Evolutionary conservation across 2,888 invertebrate species (phyloP).

Genomic region (Stenchaetothrips biformis): DNA sequence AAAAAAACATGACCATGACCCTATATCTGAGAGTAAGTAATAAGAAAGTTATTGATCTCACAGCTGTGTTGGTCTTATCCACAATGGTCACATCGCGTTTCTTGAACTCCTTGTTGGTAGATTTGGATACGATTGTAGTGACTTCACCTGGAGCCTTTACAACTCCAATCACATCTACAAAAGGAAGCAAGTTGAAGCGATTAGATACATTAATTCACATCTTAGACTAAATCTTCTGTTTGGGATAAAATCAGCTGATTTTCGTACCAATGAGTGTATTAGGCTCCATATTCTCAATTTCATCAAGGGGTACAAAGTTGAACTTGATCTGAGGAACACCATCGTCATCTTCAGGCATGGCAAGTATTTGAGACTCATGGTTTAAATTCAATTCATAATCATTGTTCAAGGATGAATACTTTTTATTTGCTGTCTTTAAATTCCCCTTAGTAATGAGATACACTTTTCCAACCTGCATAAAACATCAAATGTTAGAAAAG

Average conservation of each 20-base stretch:
- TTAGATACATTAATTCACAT: conserved; percentile 25
- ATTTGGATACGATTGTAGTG: conserved; percentile 63
- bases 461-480: conserved; percentile 65
- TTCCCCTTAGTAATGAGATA: conserved; percentile 81
- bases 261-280: conserved; percentile 67
- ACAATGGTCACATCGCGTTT: conserved; percentile 86
- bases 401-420: conserved; percentile 75
- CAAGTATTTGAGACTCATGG: conserved; percentile 59
- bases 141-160: conserved; percentile 70
- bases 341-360: conserved; percentile 52
- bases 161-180: conserved; percentile 82
- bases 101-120: conserved; percentile 74
- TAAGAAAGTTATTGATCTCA: conserved; percentile 17
- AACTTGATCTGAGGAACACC: conserved; percentile 73
- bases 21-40: background rate
- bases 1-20: conserved; percentile 8
- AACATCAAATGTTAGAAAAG: conserved; percentile 17
- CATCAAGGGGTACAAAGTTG: conserved; percentile 69
- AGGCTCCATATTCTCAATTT: conserved; percentile 61
- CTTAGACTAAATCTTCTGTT: conserved; percentile 23
- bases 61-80: conserved; percentile 58
- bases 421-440: conserved; percentile 92
- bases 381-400: conserved; percentile 94
- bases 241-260: conserved; percentile 30
- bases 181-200: conserved; percentile 30